phyloP scores from a whole-genome alignment of 2,888 invertebrate species.

The Druceiella hillmani region DNA sequence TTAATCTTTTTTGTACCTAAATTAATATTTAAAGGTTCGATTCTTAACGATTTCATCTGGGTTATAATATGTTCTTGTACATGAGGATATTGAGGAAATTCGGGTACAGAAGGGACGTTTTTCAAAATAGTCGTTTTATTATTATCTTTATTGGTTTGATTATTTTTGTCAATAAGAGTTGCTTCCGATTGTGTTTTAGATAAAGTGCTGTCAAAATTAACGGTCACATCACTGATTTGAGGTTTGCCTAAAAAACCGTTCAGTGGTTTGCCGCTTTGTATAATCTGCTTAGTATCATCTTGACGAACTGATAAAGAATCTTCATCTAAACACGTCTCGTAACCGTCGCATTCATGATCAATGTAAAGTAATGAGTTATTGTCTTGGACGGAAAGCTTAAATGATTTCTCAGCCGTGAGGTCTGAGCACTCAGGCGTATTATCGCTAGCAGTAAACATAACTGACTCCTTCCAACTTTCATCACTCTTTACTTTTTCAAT shows the following conservation, averaged over 20 bases:
- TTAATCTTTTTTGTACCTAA: slow-evolving; percentile 34
- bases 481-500: slow-evolving; percentile 37
- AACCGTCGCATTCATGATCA: slow-evolving; percentile 51
- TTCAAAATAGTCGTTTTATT: too few relatives aligned
- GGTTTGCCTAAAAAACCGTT: too few relatives aligned
- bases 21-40: slow-evolving; percentile 43
- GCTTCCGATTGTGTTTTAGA: too few relatives aligned
- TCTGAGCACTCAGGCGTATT: slow-evolving; percentile 35
- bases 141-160: too few relatives aligned
- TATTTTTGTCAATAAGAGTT: too few relatives aligned
- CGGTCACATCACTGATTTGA: too few relatives aligned
- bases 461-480: slow-evolving; percentile 43
- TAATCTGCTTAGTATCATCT: slow-evolving; percentile 2
- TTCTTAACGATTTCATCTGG: slow-evolving; percentile 46
- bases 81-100: slow-evolving; percentile 36
- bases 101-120: too few relatives aligned
- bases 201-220: too few relatives aligned
- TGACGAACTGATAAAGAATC: slow-evolving; percentile 37
- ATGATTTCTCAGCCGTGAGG: slow-evolving; percentile 26
- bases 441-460: slow-evolving; percentile 28
- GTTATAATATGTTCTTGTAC: slow-evolving; percentile 47
- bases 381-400: slow-evolving; percentile 41
- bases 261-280: too few relatives aligned
- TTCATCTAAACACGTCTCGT: slow-evolving; percentile 59
- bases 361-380: slow-evolving; percentile 41